phyloP scores from a whole-genome alignment of 2,113 vertebrate genomes.

The Amazona vittata region DNA sequence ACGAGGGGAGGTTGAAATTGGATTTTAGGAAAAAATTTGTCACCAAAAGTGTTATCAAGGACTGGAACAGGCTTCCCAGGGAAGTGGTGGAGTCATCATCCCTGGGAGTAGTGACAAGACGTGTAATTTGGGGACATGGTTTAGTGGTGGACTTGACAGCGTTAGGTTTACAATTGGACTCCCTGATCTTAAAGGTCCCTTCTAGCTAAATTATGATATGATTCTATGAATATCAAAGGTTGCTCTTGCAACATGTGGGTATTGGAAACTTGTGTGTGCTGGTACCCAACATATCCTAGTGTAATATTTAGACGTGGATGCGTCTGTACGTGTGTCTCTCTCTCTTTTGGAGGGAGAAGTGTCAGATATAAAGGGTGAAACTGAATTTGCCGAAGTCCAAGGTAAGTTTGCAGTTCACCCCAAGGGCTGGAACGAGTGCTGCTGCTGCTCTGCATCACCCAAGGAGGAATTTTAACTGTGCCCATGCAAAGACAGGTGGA shows the following conservation, averaged over 20 bases:
- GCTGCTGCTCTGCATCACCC: background rate
- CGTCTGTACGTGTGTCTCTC: background rate
- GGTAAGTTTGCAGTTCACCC: background rate
- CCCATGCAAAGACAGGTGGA: background rate
- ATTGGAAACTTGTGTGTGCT: background rate
- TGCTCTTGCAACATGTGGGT: background rate
- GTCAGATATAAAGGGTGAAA: background rate
- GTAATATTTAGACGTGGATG: background rate
- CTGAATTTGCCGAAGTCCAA: background rate
- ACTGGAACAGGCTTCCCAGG: background rate
- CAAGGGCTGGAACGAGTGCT: background rate
- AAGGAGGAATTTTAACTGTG: background rate
- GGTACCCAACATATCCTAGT: background rate
- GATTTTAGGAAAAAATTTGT: background rate
- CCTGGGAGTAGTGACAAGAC: background rate
- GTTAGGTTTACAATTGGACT: background rate
- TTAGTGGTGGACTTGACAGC: background rate
- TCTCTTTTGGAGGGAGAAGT: background rate
- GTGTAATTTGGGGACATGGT: background rate
- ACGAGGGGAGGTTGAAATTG: background rate
- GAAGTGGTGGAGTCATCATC: background rate
- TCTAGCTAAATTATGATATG: background rate
- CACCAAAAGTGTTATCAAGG: background rate
- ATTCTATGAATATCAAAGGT: background rate
- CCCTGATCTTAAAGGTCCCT: background rate